Conservation (phyloP, 2,888 invertebrate species). For the Eudasyphora cyanicolor region DNA sequence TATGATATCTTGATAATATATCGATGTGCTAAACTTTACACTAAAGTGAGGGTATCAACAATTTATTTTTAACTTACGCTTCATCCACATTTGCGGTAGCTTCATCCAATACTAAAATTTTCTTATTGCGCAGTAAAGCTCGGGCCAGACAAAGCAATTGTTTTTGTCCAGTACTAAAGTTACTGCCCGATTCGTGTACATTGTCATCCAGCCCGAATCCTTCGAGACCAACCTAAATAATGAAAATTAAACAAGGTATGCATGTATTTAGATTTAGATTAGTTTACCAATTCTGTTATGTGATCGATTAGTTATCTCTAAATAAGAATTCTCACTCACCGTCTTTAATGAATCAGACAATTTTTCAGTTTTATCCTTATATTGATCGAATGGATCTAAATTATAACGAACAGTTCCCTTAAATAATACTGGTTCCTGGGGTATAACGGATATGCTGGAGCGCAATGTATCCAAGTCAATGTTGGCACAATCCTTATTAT, state of each 20-base stretch:
- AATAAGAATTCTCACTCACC: background rate
- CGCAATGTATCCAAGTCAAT: slow-evolving; percentile 81
- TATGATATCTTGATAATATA: no score
- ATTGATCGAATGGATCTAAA: slow-evolving; percentile 82
- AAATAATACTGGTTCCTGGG: slow-evolving; percentile 82
- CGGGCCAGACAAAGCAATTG: slow-evolving; percentile 86
- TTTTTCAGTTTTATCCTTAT: slow-evolving; percentile 74
- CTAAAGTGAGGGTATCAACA: no score
- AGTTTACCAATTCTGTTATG: background rate
- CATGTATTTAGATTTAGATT: no score
- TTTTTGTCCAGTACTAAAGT: slow-evolving; percentile 86
- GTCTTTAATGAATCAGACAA: slow-evolving; percentile 74
- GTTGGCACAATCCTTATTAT: slow-evolving; percentile 83
- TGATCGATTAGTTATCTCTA: background rate
- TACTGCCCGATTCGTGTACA: slow-evolving; percentile 82
- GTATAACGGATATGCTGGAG: slow-evolving; percentile 82
- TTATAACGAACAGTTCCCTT: slow-evolving; percentile 84
- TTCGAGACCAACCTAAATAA: slow-evolving; percentile 81
- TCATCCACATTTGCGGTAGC: slow-evolving; percentile 87
- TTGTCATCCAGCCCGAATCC: slow-evolving; percentile 81
- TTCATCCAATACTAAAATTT: slow-evolving; percentile 85
- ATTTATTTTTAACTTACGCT: no score
- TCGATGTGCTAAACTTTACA: no score
- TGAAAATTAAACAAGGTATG: background rate
- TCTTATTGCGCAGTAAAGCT: slow-evolving; percentile 84